Conservation (phyloP, 2,888 invertebrate species). For the Campoplex nolae region DNA sequence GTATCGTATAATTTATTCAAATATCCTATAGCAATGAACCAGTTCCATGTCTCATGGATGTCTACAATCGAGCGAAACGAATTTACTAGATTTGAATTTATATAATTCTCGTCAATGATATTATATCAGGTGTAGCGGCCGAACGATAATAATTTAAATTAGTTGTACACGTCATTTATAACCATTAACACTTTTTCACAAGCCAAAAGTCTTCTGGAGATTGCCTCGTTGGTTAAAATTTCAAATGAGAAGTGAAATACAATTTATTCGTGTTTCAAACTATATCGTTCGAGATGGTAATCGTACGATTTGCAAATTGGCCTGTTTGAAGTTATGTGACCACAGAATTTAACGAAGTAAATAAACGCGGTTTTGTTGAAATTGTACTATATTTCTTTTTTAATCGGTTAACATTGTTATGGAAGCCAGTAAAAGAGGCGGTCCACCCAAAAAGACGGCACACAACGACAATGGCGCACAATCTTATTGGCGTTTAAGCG, state of each 20-base stretch:
- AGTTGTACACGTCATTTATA: not conserved
- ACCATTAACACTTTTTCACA: not conserved
- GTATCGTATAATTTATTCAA: constrained; percentile 24
- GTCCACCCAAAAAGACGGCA: constrained; percentile 52
- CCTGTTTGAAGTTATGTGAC: not conserved
- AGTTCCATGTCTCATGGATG: constrained; percentile 16
- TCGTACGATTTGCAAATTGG: constrained; percentile 13
- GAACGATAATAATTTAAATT: constrained; percentile 5
- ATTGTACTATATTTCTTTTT: constrained; percentile 56
- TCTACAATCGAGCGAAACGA: constrained; percentile 14
- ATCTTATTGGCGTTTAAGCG: constrained; percentile 73
- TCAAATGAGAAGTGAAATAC: not conserved
- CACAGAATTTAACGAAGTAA: constrained; percentile 4
- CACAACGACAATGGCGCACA: constrained; percentile 18
- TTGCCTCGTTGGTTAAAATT: not conserved
- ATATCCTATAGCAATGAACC: constrained; percentile 31
- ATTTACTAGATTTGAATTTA: constrained; percentile 19
- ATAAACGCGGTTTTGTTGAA: constrained; percentile 6
- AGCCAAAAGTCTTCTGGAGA: not conserved
- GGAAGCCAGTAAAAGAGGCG: constrained; percentile 73
- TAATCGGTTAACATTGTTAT: constrained; percentile 77
- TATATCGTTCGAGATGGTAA: constrained; percentile 5
- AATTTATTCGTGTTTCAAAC: not conserved
- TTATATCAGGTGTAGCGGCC: not conserved
- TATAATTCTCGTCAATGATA: not conserved